Conservation (phyloP, 1,140 invertebrate species). For the Drosophila auraria region DNA sequence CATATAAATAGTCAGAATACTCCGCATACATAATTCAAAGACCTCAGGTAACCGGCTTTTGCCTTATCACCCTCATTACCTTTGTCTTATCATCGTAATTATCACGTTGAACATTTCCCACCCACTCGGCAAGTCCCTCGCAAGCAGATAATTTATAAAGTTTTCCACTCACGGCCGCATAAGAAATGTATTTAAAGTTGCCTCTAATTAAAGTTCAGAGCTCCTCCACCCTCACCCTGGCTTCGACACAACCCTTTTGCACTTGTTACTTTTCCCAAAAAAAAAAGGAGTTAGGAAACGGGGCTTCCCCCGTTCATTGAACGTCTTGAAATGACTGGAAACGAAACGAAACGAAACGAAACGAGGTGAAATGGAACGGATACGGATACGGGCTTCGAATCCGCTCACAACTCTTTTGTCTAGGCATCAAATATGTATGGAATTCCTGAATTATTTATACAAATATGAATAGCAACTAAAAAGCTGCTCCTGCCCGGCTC, state of each 20-base stretch:
- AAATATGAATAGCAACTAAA: slow-evolving; percentile 84
- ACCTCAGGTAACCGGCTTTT: neutral
- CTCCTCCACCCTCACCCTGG: neutral
- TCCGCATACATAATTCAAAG: neutral
- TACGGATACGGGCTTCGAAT: slow-evolving; percentile 33
- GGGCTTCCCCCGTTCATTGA: slow-evolving; percentile 62
- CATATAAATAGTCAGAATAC: neutral
- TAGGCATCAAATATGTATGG: slow-evolving; percentile 79
- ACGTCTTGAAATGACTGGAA: slow-evolving; percentile 42
- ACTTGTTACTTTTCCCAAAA: slow-evolving; percentile 39
- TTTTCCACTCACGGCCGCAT: slow-evolving; percentile 45
- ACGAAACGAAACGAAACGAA: slow-evolving; percentile 20
- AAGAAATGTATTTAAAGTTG: slow-evolving; percentile 71
- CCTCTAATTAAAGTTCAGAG: slow-evolving; percentile 63
- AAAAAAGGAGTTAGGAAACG: no score
- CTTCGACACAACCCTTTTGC: slow-evolving; percentile 38
- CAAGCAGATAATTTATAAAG: slow-evolving; percentile 46
- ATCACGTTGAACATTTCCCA: neutral
- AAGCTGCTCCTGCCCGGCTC: slow-evolving; percentile 31
- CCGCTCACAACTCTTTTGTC: slow-evolving; percentile 75
- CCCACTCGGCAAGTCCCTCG: neutral
- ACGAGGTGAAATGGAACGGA: slow-evolving; percentile 36
- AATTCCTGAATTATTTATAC: slow-evolving; percentile 77
- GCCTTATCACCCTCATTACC: slow-evolving; percentile 17
- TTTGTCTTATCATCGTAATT: slow-evolving; percentile 18